Base-by-base conservation (phyloP, 2,888 invertebrate genomes). In the Agriopis marginaria region DNA sequence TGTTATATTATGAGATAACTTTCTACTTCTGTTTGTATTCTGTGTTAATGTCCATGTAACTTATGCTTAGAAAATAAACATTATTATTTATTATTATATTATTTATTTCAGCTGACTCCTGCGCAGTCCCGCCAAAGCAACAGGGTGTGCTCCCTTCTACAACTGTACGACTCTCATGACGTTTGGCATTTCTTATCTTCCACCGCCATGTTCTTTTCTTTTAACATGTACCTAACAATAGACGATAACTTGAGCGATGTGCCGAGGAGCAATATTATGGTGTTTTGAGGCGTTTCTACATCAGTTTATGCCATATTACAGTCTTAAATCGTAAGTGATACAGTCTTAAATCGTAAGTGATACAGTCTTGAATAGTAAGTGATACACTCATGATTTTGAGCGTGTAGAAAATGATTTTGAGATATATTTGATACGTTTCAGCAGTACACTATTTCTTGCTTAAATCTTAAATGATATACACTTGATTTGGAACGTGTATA, bases 151-250 rank as follows among this genome's bases (percentile, higher is more conserved):
- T 89, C 95, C 0, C 82, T 98, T 0, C 90, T 97, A 3, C 94
- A 96, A 56, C 96, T 98, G 78, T 98, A 97, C 87, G 98, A 98
- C 84, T 95, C 95, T 6, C 98, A 98, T 87, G 98, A 98, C 83
- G 95, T 97, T 14, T 98, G 98, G 98, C 98, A 98, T 84, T 97
- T 97, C 84, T 89, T 97, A 50, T 98, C 97, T 0, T 96, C 97
- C 0, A 95, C 96, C 11, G 97, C 97, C 53, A 97, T 98, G 96
- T 98, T 98, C 82, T 97, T 97, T 82, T 97, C 97, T 0, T 98
- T 98, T 85, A 97, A 97, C 95, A 97, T 97, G 79, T 93, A 98
- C 66, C 91, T 98, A 12, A 97, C 97, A 0, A 92, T 98, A 71
- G 98, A 98, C 84, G 98, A 98, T 81, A 92, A 90, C 49, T 79